A percentile compares a stretch with the other conserved stretches of the same genome.
Evolutionary conservation across 2,797 vertebrate genomes (phyloP).

Genomic region (Sebastes trivittatus): DNA sequence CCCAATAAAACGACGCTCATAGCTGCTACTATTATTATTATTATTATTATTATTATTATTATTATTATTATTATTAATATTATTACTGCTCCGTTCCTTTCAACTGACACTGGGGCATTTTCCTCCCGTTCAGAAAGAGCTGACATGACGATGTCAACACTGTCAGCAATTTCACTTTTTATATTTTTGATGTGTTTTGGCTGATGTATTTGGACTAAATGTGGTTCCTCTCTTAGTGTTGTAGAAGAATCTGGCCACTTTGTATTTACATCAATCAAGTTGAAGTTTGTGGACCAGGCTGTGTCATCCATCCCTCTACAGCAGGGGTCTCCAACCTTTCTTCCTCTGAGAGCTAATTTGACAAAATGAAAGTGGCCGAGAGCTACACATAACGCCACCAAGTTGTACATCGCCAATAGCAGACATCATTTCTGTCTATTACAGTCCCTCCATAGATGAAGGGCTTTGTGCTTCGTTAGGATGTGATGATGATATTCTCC

Average conservation of each 20-base stretch:
- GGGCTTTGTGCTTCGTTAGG: too few relatives aligned
- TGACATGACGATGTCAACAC: neutral
- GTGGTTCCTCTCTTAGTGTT: neutral
- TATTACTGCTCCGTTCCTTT: neutral
- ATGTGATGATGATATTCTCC: too few relatives aligned
- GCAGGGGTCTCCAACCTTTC: too few relatives aligned
- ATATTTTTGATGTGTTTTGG: neutral
- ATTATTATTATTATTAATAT: too few relatives aligned
- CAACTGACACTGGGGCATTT: neutral
- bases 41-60: too few relatives aligned
- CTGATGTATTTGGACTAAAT: neutral
- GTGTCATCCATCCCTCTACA: neutral
- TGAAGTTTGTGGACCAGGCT: neutral
- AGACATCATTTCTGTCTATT: too few relatives aligned
- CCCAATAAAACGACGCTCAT: slow-evolving; percentile 11
- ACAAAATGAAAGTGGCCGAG: too few relatives aligned
- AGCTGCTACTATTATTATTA: neutral
- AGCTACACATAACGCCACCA: too few relatives aligned
- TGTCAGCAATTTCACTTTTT: neutral
- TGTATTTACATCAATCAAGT: neutral
- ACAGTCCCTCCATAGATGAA: too few relatives aligned
- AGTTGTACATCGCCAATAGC: too few relatives aligned
- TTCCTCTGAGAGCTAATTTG: neutral
- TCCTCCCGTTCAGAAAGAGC: neutral
- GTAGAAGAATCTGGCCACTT: neutral